Conservation (phyloP, 2,797 vertebrate species). For the Thaleichthys pacificus region DNA sequence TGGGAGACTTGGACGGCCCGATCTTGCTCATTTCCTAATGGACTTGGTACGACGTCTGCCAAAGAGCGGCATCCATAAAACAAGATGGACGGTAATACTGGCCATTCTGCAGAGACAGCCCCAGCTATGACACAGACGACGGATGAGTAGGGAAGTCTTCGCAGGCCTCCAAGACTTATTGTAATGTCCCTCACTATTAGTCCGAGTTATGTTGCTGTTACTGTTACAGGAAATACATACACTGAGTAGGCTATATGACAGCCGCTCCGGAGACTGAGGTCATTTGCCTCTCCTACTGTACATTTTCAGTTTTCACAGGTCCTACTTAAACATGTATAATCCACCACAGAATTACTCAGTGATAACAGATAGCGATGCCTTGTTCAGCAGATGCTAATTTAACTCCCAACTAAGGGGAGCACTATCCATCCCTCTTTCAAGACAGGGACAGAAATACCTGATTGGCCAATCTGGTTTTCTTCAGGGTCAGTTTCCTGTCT, state of each 20-base stretch:
- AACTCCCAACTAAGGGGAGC: background rate
- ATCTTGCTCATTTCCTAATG: conserved; percentile 76
- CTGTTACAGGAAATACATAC: conserved; percentile 26
- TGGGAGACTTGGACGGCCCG: conserved; percentile 40
- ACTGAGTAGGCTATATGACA: background rate
- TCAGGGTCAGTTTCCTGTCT: conserved; percentile 27
- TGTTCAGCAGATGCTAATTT: no score
- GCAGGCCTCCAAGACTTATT: conserved; percentile 26
- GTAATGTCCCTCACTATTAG: conserved; percentile 30
- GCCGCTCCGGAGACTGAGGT: background rate
- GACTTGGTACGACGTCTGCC: conserved; percentile 60
- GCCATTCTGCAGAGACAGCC: conserved; percentile 58
- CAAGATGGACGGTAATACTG: conserved; percentile 68
- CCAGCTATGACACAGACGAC: conserved; percentile 14
- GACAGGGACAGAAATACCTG: conserved; percentile 14
- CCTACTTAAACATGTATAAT: background rate
- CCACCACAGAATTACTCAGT: background rate
- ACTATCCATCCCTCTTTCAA: conserved; percentile 27
- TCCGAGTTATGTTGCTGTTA: conserved; percentile 29
- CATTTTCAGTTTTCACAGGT: background rate
- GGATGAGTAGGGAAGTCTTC: conserved; percentile 48
- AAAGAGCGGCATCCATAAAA: conserved; percentile 72
- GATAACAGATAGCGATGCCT: background rate
- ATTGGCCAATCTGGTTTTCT: conserved; percentile 40
- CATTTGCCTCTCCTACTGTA: no score